These are phyloP conservation scores for Aphyosemion australe DNA, from an alignment of 2,113 vertebrate genomes.

Conservation along the genomic window DNA sequence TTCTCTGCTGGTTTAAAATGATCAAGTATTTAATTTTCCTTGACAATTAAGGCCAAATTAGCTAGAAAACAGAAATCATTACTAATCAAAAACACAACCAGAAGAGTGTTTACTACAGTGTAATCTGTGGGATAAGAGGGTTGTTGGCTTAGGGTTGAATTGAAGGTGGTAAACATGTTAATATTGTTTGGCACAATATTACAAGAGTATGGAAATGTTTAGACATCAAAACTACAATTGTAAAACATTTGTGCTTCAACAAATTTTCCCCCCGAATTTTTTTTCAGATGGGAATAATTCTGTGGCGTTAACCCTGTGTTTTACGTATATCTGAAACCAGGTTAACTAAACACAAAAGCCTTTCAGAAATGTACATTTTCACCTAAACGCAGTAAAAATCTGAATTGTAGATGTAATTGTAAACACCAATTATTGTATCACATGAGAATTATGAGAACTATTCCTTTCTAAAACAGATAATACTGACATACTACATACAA, in stretches of 20 bases:
- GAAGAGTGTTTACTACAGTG: neutral
- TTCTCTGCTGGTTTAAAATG: constrained; percentile 20
- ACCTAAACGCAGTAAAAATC: neutral
- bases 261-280: too few species aligned
- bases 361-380: neutral
- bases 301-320: neutral
- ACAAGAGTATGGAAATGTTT: too few species aligned
- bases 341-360: neutral
- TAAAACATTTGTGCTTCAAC: too few species aligned
- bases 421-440: neutral
- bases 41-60: constrained; percentile 1
- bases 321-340: neutral
- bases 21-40: constrained; percentile 9
- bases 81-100: neutral
- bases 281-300: too few species aligned
- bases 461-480: neutral
- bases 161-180: too few species aligned
- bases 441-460: neutral
- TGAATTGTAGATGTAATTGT: neutral
- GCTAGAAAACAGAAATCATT: constrained; percentile 2
- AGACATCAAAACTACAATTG: too few species aligned
- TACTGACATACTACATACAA: too few species aligned
- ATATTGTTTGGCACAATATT: too few species aligned
- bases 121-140: neutral
- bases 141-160: too few species aligned